phyloP scores from a whole-genome alignment of 92 coral and sea anemone genomes.

The Palythoa caribaeorum region DNA sequence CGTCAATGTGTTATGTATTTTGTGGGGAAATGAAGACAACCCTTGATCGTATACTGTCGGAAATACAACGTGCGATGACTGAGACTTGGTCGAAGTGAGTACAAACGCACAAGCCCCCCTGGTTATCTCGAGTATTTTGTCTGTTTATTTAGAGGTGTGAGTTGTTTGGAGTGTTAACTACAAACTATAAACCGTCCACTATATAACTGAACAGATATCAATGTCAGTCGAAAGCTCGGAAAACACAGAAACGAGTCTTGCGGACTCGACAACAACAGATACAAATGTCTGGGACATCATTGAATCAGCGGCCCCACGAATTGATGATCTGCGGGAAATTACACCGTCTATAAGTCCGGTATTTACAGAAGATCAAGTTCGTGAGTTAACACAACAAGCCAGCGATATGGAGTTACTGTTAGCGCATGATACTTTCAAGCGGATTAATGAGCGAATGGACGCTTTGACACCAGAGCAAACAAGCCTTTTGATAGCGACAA shows the following conservation, averaged over 20 bases:
- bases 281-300: constrained; percentile 37
- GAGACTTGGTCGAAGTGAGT: neutral
- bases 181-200: neutral
- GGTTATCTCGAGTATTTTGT: neutral
- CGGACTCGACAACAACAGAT: constrained; percentile 16
- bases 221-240: constrained; percentile 5
- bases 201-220: neutral
- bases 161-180: neutral
- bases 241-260: constrained; percentile 16
- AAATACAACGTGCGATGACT: neutral
- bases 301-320: constrained; percentile 67
- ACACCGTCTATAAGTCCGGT: constrained; percentile 96
- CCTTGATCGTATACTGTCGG: neutral
- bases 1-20: neutral
- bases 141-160: neutral
- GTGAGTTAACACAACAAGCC: constrained; percentile 81
- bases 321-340: constrained; percentile 91
- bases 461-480: constrained; percentile 79
- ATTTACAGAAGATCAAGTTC: constrained; percentile 97
- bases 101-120: neutral
- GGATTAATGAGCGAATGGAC: constrained; percentile 72
- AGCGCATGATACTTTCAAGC: constrained; percentile 79
- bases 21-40: neutral
- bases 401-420: constrained; percentile 78
- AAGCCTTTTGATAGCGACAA: constrained; percentile 61